phyloP scores from a whole-genome alignment of 2,113 vertebrate genomes.

The Heterochromis multidens region DNA sequence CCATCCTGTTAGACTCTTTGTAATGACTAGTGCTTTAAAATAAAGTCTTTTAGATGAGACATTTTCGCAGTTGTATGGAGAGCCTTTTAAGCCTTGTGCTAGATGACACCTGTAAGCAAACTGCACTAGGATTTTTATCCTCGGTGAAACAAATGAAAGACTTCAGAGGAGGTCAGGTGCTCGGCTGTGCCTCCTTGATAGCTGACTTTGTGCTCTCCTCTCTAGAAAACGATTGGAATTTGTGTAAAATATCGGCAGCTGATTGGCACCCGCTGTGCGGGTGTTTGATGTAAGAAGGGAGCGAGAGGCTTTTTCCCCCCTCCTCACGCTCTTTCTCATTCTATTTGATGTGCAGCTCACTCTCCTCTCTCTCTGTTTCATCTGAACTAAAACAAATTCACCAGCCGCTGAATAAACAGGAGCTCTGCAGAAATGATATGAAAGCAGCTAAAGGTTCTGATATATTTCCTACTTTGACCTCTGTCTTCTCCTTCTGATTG shows the following conservation, averaged over 20 bases:
- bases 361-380: slow-evolving; percentile 14
- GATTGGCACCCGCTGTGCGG: slow-evolving; percentile 32
- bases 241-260: slow-evolving; percentile 20
- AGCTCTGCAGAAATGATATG: neutral
- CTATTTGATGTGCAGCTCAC: slow-evolving; percentile 20
- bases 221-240: neutral
- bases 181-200: neutral
- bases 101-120: neutral
- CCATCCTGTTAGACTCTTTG: neutral
- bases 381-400: slow-evolving; percentile 29
- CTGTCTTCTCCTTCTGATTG: neutral
- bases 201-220: neutral
- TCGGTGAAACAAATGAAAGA: neutral
- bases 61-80: neutral
- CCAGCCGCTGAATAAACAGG: slow-evolving; percentile 32
- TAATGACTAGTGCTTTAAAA: neutral
- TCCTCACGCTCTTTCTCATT: neutral
- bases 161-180: neutral
- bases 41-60: neutral
- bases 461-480: neutral
- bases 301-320: neutral
- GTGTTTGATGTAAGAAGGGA: slow-evolving; percentile 40
- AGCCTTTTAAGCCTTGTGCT: neutral
- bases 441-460: neutral
- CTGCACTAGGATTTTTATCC: neutral